Evolutionary conservation across 2,888 invertebrate genomes (phyloP), one percentile per base, ranked within the genome.

Genomic region (Eupithecia tripunctaria): DNA sequence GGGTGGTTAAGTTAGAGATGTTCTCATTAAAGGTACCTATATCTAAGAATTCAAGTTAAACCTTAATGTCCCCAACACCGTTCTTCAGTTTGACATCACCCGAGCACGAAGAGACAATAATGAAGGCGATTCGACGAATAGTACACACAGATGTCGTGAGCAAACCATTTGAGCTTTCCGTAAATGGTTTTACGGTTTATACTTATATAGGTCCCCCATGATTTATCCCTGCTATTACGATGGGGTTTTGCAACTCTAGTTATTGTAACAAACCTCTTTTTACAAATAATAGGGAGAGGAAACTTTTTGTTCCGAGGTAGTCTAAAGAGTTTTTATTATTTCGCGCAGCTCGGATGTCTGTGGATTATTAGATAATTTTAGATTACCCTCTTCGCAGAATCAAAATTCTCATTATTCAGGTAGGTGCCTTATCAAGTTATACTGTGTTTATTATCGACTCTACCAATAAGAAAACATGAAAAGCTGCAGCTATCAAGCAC

Each of bases 101-200:
- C 32, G 32, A 32, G 62, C 62, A 62, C 62, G 62, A 62, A 18
- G 29, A 29, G 29, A 62, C 62, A n/a, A 29, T 62, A 62, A 62
- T 29, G 62, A 62, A 62, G 32, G 59, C 27, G 15, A 59, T 59
- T 14, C 59, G 6, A 29, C 60, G 60, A 60, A 27, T 60, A 27
- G 29, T 27, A 21, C 27, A 63, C 21, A 63, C n/a, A 32, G 32
- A 36, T 36, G 63, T 63, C 63, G 63, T 63, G 63, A 63, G 36
- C 63, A 21, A 60, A 60, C 32, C 63, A 36, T 63, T 29, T 36
- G 36, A 32, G 36, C 63, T 32, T 29, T 60, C 63, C 63, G 63
- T 36, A 63, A n/a, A 63, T 36, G 32, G 36, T 29, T 29, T 60
- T 63, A 36, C 32, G 36, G 8, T n/a, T 60, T 60, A 25, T 51